Conservation (phyloP, 2,888 invertebrate genomes). For the Apamea sordens region DNA sequence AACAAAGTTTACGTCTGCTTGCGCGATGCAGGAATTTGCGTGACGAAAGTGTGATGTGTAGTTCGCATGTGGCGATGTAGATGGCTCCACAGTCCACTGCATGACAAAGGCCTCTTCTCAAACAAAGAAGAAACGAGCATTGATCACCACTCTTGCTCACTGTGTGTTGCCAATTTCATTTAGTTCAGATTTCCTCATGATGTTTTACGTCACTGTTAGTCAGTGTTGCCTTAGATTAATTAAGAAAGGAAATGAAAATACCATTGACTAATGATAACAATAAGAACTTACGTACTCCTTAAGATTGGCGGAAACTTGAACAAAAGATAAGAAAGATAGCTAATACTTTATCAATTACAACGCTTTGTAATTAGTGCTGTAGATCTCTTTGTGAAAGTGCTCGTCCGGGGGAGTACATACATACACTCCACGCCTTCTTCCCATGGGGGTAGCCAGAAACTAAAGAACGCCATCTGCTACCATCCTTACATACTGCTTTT, state of each 20-base stretch:
- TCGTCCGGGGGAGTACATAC: not conserved
- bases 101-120: not conserved
- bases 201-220: not conserved
- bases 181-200: not conserved
- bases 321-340: not conserved
- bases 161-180: not conserved
- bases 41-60: too few relatives aligned
- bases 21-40: too few relatives aligned
- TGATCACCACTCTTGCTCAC: not conserved
- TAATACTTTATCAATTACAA: not conserved
- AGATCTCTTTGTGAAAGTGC: not conserved
- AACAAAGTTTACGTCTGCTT: too few relatives aligned
- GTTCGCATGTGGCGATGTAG: too few relatives aligned
- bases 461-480: not conserved
- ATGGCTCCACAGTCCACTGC: too few relatives aligned
- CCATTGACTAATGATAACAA: not conserved
- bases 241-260: not conserved
- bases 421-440: not conserved
- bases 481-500: not conserved
- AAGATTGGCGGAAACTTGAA: not conserved
- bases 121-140: too few relatives aligned
- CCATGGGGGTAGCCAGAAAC: not conserved
- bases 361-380: not conserved
- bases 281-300: not conserved
- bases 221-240: not conserved